These are phyloP conservation scores for Aeoliscus strigatus DNA, from an alignment of 2,797 vertebrate species.

Conservation along the genomic window DNA sequence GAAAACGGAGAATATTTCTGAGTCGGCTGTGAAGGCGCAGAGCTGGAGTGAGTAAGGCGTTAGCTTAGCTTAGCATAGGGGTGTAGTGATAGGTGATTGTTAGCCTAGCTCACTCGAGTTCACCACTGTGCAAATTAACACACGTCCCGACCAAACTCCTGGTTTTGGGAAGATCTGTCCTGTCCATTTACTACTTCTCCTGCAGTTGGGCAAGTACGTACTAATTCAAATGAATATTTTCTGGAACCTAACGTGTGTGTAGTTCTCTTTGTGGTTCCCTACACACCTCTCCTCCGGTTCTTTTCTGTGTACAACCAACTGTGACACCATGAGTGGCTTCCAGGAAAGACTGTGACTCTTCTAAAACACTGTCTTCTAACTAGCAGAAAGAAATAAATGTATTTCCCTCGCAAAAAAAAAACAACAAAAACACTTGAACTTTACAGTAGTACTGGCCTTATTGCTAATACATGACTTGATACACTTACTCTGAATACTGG, in stretches of 20 bases:
- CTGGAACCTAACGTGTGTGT: no score
- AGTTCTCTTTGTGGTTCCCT: not conserved
- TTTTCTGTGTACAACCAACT: not conserved
- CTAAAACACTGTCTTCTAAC: not conserved
- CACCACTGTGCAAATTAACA: no score
- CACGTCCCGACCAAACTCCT: no score
- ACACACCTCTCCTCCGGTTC: not conserved
- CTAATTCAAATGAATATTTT: no score
- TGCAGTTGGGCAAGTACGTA: no score
- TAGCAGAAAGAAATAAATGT: conserved; percentile 8
- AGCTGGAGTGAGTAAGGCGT: not conserved
- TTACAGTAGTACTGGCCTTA: conserved; percentile 56
- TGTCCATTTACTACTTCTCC: no score
- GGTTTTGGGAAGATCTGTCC: no score
- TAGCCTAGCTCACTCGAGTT: no score
- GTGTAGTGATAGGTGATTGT: no score
- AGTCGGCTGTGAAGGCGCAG: no score
- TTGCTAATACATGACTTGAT: conserved; percentile 54
- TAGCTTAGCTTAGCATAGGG: conserved; percentile 4
- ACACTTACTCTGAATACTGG: conserved; percentile 8
- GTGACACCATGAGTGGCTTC: not conserved
- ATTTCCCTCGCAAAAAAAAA: conserved; percentile 1
- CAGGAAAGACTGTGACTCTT: not conserved
- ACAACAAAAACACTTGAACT: conserved; percentile 21
- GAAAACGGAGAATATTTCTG: conserved; percentile 8